phyloP scores from a whole-genome alignment of 1,140 invertebrate genomes.

The Polypedilum pembai region DNA sequence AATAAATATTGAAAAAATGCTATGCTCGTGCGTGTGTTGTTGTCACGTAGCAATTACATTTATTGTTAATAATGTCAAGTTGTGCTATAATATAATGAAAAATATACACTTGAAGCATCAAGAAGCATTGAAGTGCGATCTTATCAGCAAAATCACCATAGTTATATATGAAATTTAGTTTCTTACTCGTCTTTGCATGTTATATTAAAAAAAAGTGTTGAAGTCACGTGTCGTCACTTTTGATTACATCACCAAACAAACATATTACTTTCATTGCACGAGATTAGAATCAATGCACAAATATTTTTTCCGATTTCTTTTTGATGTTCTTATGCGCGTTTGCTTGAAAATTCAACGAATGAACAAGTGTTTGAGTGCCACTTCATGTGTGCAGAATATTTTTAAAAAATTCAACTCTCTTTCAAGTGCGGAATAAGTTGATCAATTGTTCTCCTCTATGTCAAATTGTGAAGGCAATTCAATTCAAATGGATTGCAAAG shows the following conservation, averaged over 20 bases:
- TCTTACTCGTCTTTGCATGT: background rate
- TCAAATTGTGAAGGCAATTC: background rate
- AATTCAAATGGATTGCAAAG: background rate
- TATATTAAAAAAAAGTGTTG: constrained; percentile 6
- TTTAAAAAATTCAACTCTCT: background rate
- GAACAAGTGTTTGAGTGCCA: constrained; percentile 22
- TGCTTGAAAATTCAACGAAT: background rate
- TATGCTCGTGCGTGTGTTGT: background rate
- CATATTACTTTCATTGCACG: background rate
- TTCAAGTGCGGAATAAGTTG: constrained; percentile 14
- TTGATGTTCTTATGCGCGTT: background rate
- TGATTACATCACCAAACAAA: constrained; percentile 9
- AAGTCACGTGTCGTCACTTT: constrained; percentile 1
- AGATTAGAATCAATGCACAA: background rate
- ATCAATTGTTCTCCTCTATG: background rate
- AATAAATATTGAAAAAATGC: constrained; percentile 3
- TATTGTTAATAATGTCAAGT: background rate
- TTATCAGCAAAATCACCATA: no score
- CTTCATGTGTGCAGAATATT: background rate
- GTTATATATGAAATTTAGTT: no score
- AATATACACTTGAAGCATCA: background rate
- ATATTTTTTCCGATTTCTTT: background rate
- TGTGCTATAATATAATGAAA: no score
- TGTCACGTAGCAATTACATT: background rate
- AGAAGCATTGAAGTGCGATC: background rate